phyloP scores from a whole-genome alignment of 2,113 vertebrate genomes.

The Callopanchax toddi region DNA sequence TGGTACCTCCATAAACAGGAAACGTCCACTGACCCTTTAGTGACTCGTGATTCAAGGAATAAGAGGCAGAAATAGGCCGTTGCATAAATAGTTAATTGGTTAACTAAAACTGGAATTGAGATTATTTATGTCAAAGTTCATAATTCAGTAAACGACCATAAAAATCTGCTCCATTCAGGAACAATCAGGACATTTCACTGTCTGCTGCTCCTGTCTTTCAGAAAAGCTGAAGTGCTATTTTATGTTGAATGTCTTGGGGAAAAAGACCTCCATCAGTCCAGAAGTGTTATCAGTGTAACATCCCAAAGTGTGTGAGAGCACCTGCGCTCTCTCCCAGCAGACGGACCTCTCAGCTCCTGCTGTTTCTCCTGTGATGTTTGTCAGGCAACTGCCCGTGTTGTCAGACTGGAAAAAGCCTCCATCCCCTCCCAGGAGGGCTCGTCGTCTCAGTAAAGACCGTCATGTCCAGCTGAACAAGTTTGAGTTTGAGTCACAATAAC shows the following conservation, averaged over 20 bases:
- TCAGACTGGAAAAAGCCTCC: slow-evolving; percentile 23
- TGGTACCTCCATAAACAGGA: no score
- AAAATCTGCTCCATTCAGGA: no score
- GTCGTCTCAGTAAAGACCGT: slow-evolving; percentile 18
- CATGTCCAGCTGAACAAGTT: slow-evolving; percentile 11
- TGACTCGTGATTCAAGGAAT: no score
- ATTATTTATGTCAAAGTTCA: neutral
- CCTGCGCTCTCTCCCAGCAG: slow-evolving; percentile 22
- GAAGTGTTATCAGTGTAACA: slow-evolving; percentile 18
- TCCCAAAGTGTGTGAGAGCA: slow-evolving; percentile 29
- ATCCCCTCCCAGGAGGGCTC: slow-evolving; percentile 18
- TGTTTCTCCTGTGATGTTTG: slow-evolving; percentile 23
- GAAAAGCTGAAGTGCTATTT: slow-evolving; percentile 2
- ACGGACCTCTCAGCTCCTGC: slow-evolving; percentile 32
- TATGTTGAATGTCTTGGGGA: slow-evolving; percentile 2
- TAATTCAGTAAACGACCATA: neutral
- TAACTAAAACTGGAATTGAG: neutral
- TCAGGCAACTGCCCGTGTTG: slow-evolving; percentile 36
- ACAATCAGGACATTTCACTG: neutral
- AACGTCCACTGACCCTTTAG: no score
- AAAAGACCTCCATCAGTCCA: slow-evolving; percentile 22
- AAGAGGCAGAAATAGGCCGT: neutral
- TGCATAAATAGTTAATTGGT: no score
- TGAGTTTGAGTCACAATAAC: slow-evolving; percentile 17
- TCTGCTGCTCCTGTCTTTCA: neutral